Conservation (phyloP, 2,113 vertebrate genomes). For the Melanotaenia duboulayi region DNA sequence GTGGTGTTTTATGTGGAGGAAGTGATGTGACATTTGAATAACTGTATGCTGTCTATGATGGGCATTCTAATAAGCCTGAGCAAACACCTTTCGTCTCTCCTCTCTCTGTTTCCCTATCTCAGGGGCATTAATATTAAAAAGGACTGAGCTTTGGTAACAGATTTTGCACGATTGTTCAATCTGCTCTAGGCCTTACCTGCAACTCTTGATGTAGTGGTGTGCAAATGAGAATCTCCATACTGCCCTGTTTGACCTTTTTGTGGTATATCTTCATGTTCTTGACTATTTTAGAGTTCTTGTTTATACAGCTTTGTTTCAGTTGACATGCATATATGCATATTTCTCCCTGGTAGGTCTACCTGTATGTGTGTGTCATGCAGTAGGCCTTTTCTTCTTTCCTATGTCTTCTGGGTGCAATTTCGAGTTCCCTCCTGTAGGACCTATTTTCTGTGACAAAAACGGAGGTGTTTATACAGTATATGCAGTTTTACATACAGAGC, state of each 20-base stretch:
- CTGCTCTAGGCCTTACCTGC: slow-evolving; percentile 60
- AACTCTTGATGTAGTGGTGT: slow-evolving; percentile 52
- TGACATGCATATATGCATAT: slow-evolving; percentile 83
- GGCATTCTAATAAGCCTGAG: slow-evolving; percentile 77
- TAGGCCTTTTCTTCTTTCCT: slow-evolving; percentile 41
- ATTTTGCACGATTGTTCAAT: slow-evolving; percentile 55
- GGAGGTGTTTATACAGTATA: slow-evolving; percentile 78
- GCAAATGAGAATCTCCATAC: slow-evolving; percentile 75
- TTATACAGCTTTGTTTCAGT: slow-evolving; percentile 75
- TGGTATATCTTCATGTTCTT: slow-evolving; percentile 73
- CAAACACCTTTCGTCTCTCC: slow-evolving; percentile 70
- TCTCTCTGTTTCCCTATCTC: slow-evolving; percentile 58
- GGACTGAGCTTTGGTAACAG: slow-evolving; percentile 66
- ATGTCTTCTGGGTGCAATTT: slow-evolving; percentile 83
- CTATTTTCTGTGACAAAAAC: slow-evolving; percentile 81
- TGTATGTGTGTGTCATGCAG: slow-evolving; percentile 30
- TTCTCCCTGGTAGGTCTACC: slow-evolving; percentile 62
- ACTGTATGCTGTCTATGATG: slow-evolving; percentile 74
- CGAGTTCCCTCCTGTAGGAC: slow-evolving; percentile 79
- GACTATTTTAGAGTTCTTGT: slow-evolving; percentile 80
- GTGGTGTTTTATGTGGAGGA: slow-evolving; percentile 79
- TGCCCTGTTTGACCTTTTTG: slow-evolving; percentile 74
- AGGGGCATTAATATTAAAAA: slow-evolving; percentile 79
- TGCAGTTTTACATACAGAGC: slow-evolving; percentile 83
- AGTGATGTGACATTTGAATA: slow-evolving; percentile 79